Percentiles rank a stretch among this genome's conserved stretches.
These are phyloP conservation scores for Agapornis canus DNA, from an alignment of 2,797 vertebrate genomes.

Conservation along the genomic window DNA sequence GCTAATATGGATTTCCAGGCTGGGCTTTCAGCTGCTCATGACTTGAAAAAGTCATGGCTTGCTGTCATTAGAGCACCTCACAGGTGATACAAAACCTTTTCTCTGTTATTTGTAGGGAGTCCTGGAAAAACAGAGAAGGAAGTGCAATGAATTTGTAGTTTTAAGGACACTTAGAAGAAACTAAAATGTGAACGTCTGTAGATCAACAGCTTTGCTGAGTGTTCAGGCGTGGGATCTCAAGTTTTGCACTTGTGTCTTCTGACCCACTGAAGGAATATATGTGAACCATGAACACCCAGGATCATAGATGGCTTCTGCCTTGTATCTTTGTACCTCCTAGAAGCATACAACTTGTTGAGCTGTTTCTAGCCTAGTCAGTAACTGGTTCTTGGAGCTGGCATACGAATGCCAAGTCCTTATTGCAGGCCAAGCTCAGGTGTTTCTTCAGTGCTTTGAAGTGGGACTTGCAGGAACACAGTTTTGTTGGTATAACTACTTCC, in stretches of 20 bases:
- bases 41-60: background rate
- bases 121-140: background rate
- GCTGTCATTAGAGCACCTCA: background rate
- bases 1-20: background rate
- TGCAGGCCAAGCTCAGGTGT: background rate
- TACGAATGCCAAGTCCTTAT: background rate
- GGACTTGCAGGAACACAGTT: background rate
- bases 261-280: background rate
- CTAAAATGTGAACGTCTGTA: background rate
- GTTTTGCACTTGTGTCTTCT: background rate
- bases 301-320: background rate
- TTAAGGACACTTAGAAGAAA: background rate
- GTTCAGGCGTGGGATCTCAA: background rate
- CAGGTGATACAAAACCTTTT: background rate
- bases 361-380: background rate
- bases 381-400: background rate
- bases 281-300: background rate
- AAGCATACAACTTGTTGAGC: background rate
- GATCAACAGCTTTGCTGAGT: background rate
- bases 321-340: background rate
- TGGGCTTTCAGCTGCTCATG: background rate
- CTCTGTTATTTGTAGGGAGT: background rate
- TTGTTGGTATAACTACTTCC: background rate
- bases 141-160: background rate
- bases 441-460: background rate